phyloP scores from a whole-genome alignment of 2,888 invertebrate genomes.

The Dermolepida albohirtum region DNA sequence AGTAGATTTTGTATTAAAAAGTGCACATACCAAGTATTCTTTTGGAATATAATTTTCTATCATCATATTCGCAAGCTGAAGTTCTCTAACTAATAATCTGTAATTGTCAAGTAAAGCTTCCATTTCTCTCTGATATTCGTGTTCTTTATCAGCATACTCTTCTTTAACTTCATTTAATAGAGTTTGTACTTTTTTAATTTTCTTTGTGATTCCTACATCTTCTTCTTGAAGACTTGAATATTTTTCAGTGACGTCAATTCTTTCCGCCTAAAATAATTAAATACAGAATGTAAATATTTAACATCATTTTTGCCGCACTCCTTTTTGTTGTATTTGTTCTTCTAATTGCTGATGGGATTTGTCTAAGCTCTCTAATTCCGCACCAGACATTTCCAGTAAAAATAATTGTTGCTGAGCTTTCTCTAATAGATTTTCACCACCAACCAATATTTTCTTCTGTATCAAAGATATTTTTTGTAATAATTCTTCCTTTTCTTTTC shows the following conservation, averaged over 20 bases:
- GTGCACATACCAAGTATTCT: conserved; percentile 82
- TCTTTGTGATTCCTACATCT: conserved; percentile 90
- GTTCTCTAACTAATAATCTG: conserved; percentile 87
- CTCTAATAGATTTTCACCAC: conserved; percentile 97
- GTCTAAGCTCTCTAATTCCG: conserved; percentile 82
- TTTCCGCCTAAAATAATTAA: conserved; percentile 75
- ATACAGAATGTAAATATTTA: conserved; percentile 35
- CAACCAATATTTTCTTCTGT: conserved; percentile 96
- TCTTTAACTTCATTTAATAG: conserved; percentile 88
- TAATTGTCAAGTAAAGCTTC: conserved; percentile 95
- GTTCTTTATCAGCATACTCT: conserved; percentile 86
- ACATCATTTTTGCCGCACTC: conserved; percentile 66
- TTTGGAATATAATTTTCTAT: conserved; percentile 94
- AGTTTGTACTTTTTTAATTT: conserved; percentile 89
- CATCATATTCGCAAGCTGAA: conserved; percentile 90
- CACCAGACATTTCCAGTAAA: conserved; percentile 87
- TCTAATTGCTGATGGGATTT: conserved; percentile 84
- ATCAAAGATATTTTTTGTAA: conserved; percentile 88
- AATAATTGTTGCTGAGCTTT: conserved; percentile 95
- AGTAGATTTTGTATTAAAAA: conserved; percentile 9
- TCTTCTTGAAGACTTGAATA: conserved; percentile 96
- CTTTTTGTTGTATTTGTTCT: conserved; percentile 87
- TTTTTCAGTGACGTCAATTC: conserved; percentile 93
- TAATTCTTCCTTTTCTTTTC: conserved; percentile 83
- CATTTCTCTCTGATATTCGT: conserved; percentile 97